These are phyloP conservation scores for Panopea generosa DNA, from an alignment of 2,888 invertebrate species.

Conservation along the genomic window DNA sequence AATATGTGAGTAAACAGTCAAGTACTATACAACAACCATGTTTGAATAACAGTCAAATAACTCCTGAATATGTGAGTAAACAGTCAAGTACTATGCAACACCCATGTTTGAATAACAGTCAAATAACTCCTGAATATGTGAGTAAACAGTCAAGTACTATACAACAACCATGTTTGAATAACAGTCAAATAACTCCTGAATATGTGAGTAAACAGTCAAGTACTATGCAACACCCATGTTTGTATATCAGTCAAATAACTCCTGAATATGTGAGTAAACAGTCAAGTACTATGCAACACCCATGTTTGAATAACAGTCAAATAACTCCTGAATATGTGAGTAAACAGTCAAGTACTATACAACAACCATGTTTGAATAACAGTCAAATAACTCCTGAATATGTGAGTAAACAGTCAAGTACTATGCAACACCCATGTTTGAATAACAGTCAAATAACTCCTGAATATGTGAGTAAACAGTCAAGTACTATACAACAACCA, in stretches of 20 bases:
- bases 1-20: neutral
- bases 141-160: neutral
- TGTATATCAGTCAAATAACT: too few species aligned
- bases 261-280: neutral
- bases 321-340: too few species aligned
- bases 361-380: too few species aligned
- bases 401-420: neutral
- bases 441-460: constrained; percentile 90
- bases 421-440: too few species aligned
- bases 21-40: neutral
- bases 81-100: too few species aligned
- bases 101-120: too few species aligned
- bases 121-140: neutral
- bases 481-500: too few species aligned
- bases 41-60: neutral
- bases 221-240: too few species aligned
- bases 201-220: constrained; percentile 71
- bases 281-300: too few species aligned
- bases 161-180: too few species aligned
- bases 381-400: neutral
- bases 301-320: neutral
- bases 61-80: too few species aligned
- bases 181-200: constrained; percentile 89
- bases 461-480: constrained; percentile 82
- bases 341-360: too few species aligned